Base-by-base conservation (phyloP, 2,888 invertebrate genomes). In the Xylota segnis region DNA sequence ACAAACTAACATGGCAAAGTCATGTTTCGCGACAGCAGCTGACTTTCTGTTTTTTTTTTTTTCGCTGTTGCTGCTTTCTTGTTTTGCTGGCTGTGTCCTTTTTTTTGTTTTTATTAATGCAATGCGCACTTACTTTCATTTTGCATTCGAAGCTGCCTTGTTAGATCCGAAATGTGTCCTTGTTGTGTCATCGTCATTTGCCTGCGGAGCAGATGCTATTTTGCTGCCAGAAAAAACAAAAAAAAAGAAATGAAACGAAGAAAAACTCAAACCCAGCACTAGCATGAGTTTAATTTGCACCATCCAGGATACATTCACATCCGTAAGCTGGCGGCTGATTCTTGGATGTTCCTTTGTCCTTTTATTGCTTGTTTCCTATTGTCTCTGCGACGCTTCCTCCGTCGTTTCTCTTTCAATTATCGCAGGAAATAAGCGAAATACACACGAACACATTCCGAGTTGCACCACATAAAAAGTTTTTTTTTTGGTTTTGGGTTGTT, bases 321-420 rank as follows among this genome's bases (percentile, higher is more conserved):
- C 65, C 34, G 23, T 54, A 47, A 70, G 59, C 58, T 77, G 65
- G 18, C 70, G 52, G 65, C 71, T 77, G 29, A 40, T 77, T 45
- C 45, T 77, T 61, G 45, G 65, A 59, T 66, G 59, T 71, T 58
- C n/a, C 59, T 71, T 71, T 83, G 58, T 76, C 14, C n/a, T 77
- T 76, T 66, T 77, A 83, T 61, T 77, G 77, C 77, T 71, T 77
- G 83, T 77, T 83, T 77, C 32, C 71, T 65, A 66, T 71, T 83
- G 76, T 83, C 58, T 71, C 50, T 58, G 10, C 43, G 70, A 37
- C 50, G 54, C 63, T 72, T 71, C 45, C 65, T 76, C 59, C 77
- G 59, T 45, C 65, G 59, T 72, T 83, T 71, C 59, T 58, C 70
- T 83, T 83, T 77, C 77, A 83, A 83, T 83, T 83, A 83, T 77